phyloP scores from a whole-genome alignment of 2,113 vertebrate genomes.

The Rhabdomys dilectus region DNA sequence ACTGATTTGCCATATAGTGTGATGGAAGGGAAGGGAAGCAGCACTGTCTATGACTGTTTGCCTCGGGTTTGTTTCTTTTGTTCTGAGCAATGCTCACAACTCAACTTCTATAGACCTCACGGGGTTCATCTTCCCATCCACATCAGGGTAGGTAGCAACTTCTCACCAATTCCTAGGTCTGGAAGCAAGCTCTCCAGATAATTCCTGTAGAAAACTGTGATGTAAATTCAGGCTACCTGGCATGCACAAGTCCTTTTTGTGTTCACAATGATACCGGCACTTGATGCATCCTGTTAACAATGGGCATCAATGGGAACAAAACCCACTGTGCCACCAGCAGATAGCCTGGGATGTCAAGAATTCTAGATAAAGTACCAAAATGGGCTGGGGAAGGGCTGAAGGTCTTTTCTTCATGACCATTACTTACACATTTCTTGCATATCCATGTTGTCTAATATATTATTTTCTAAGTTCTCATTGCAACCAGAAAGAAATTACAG shows the following conservation, averaged over 20 bases:
- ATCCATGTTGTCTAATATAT: background rate
- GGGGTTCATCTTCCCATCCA: background rate
- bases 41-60: background rate
- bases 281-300: background rate
- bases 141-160: background rate
- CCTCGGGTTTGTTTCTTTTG: background rate
- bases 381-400: too few relatives aligned
- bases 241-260: background rate
- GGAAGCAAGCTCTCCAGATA: background rate
- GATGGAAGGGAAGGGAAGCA: background rate
- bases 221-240: background rate
- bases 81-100: constrained; percentile 33
- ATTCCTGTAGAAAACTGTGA: background rate
- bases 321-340: background rate
- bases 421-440: background rate
- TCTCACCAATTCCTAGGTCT: background rate
- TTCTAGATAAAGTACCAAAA: background rate
- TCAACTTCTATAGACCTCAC: background rate
- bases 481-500: background rate
- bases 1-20: background rate
- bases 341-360: background rate
- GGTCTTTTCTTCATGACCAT: background rate
- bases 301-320: background rate
- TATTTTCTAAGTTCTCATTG: background rate
- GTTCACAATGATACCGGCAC: background rate